phyloP scores from a whole-genome alignment of 2,888 invertebrate species.

The Allacma fusca region DNA sequence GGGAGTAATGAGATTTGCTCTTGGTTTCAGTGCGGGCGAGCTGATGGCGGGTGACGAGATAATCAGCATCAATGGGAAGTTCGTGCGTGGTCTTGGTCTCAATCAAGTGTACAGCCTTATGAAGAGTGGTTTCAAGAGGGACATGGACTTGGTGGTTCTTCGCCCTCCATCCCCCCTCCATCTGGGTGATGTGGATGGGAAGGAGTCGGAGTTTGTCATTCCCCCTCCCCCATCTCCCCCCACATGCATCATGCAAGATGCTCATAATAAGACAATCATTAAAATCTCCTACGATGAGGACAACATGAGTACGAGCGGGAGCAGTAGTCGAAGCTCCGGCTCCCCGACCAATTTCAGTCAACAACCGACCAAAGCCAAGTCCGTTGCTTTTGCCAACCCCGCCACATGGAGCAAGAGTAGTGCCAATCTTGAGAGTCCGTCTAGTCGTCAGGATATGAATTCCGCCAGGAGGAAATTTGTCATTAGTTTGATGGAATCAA shows the following conservation, averaged over 20 bases:
- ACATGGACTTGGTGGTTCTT: conserved; percentile 57
- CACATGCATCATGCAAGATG: conserved; percentile 51
- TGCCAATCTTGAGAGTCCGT: conserved; percentile 19
- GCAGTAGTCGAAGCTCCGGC: neutral
- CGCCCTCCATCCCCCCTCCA: conserved; percentile 37
- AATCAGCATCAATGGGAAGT: conserved; percentile 84
- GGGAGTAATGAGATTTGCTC: conserved; percentile 5
- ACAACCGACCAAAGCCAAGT: conserved; percentile 30
- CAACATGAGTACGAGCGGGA: neutral
- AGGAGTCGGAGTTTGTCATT: neutral
- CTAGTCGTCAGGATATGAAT: conserved; percentile 52
- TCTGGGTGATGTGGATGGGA: conserved; percentile 6
- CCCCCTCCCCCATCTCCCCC: conserved; percentile 46
- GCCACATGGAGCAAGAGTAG: conserved; percentile 18
- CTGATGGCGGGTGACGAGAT: conserved; percentile 87
- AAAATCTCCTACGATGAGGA: conserved; percentile 59
- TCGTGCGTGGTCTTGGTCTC: conserved; percentile 77
- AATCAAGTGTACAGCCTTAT: conserved; percentile 69
- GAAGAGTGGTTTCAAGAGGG: conserved; percentile 54
- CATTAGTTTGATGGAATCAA: conserved; percentile 59
- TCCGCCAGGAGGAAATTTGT: conserved; percentile 59
- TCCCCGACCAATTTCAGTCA: conserved; percentile 43
- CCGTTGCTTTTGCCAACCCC: conserved; percentile 37
- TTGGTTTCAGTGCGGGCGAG: conserved; percentile 74
- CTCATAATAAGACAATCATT: conserved; percentile 59